Conservation (phyloP, 2,113 vertebrate species). For the Falcunculus frontatus region DNA sequence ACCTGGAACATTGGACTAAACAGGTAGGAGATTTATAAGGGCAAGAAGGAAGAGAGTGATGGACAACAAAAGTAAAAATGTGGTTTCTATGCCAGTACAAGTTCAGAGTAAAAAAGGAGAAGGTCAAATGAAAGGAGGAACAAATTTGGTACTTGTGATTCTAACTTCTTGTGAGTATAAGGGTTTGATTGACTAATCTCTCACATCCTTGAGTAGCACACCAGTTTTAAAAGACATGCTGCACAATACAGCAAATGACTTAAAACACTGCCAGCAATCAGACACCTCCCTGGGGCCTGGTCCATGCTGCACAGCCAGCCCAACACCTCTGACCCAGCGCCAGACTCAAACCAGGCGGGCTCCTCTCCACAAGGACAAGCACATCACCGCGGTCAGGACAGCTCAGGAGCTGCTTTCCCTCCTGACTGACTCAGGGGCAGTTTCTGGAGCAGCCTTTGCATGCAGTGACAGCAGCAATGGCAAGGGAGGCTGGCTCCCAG, state of each 20-base stretch:
- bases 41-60: not conserved
- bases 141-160: not conserved
- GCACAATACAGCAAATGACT: not conserved
- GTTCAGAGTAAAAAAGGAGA: not conserved
- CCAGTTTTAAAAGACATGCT: not conserved
- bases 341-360: fast-evolving
- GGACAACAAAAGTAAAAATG: not conserved
- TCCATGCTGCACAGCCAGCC: not conserved
- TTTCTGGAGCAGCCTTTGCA: fast-evolving
- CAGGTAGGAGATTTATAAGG: not conserved
- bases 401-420: not conserved
- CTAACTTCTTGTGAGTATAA: not conserved
- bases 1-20: not conserved
- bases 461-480: fast-evolving
- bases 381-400: fast-evolving
- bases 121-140: not conserved
- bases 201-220: not conserved
- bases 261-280: not conserved
- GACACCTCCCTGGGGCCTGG: not conserved
- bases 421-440: not conserved
- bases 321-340: fast-evolving
- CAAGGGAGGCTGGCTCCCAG: not conserved
- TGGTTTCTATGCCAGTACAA: not conserved
- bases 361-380: not conserved
- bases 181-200: not conserved